These are phyloP conservation scores for Cerastis rubricosa DNA, from an alignment of 2,888 invertebrate species.

Conservation along the genomic window DNA sequence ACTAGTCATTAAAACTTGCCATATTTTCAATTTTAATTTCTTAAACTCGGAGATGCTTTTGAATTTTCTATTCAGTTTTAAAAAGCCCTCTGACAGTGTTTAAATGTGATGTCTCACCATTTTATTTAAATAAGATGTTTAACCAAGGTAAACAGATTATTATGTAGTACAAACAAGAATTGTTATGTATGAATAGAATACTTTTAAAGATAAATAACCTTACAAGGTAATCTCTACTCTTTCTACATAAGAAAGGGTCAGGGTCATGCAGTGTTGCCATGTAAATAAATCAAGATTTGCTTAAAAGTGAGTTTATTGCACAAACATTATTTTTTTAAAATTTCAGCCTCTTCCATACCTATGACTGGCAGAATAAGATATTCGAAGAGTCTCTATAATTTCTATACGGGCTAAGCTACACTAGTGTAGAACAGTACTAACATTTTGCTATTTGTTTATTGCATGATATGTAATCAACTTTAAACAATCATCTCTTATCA, in stretches of 20 bases:
- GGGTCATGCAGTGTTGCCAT: constrained; percentile 39
- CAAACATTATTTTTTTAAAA: not conserved
- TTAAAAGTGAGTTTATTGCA: fast-evolving
- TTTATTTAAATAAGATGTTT: not conserved
- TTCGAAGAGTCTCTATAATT: not conserved
- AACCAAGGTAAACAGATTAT: constrained; percentile 32
- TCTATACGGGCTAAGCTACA: not conserved
- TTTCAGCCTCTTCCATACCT: not conserved
- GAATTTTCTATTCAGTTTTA: not conserved
- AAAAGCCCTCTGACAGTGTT: not conserved
- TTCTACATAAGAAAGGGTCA: constrained; percentile 29
- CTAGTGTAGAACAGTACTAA: not conserved
- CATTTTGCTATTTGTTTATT: not conserved
- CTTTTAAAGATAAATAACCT: constrained; percentile 49
- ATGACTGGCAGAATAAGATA: not conserved
- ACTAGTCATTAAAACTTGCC: not conserved
- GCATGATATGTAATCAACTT: constrained; percentile 4
- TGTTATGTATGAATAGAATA: constrained; percentile 41
- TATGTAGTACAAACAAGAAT: constrained; percentile 33
- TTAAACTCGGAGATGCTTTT: not conserved
- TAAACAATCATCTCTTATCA: constrained; percentile 7
- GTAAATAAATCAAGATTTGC: constrained; percentile 20
- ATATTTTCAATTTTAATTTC: not conserved
- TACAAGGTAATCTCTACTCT: constrained; percentile 44
- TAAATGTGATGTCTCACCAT: not conserved